A percentile compares a stretch with the other conserved stretches of the same genome.
Conservation (phyloP, 2,888 invertebrate species). For the Perizoma affinitatum region DNA sequence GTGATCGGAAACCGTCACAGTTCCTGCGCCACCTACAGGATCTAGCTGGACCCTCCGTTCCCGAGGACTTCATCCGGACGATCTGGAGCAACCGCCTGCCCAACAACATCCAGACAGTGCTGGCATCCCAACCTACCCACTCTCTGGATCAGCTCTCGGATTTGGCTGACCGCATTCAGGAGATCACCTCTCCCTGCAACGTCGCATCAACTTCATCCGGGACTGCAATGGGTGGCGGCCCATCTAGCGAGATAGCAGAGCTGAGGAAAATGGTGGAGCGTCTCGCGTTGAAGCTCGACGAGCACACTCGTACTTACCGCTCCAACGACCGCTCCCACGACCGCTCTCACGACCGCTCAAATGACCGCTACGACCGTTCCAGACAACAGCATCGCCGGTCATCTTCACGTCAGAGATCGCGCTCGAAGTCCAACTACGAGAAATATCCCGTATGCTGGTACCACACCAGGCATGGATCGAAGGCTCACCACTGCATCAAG, state of each 20-base stretch:
- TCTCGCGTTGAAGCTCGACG: no score
- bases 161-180: background rate
- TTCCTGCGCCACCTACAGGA: constrained; percentile 3
- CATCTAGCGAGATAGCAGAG: no score
- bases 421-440: background rate
- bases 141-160: background rate
- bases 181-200: no score
- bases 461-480: background rate
- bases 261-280: no score
- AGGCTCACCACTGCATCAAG: background rate
- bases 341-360: no score
- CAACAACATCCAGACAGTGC: constrained; percentile 3
- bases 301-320: no score
- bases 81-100: constrained; percentile 4
- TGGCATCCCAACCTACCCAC: constrained; percentile 1
- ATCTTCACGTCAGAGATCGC: background rate
- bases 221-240: no score
- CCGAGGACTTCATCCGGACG: background rate
- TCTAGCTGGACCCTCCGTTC: constrained; percentile 4
- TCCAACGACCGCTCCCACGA: no score
- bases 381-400: no score
- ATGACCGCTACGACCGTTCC: no score
- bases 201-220: no score
- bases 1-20: constrained; percentile 5
- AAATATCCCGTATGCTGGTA: background rate